These are phyloP conservation scores for Phalacrocorax brasilianus DNA, from an alignment of 2,113 vertebrate species.

Conservation along the genomic window DNA sequence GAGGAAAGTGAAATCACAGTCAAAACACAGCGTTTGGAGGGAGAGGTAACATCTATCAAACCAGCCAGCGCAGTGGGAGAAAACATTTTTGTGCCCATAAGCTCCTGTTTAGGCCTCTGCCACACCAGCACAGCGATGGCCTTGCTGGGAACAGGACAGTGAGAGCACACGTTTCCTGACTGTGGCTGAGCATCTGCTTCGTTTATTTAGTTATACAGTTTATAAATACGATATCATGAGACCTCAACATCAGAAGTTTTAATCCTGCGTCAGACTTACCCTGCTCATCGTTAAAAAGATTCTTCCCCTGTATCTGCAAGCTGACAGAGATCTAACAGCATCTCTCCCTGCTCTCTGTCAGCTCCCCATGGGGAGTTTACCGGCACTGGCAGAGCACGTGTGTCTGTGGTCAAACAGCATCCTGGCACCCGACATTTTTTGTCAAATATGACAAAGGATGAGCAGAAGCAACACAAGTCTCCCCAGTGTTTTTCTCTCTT, in stretches of 20 bases:
- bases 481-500: not conserved
- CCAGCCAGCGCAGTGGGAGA: rapidly evolving
- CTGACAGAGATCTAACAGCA: not conserved
- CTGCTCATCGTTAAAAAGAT: not conserved
- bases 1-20: not conserved
- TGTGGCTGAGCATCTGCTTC: not conserved
- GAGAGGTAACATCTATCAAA: not conserved
- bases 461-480: not conserved
- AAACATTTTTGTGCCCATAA: rapidly evolving
- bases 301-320: not conserved
- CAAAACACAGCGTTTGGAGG: not conserved
- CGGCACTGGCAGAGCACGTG: not conserved
- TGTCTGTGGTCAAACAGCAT: not conserved
- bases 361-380: rapidly evolving
- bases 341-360: rapidly evolving
- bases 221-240: not conserved
- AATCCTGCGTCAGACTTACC: not conserved
- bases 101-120: not conserved
- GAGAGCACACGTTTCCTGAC: not conserved
- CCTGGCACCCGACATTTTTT: rapidly evolving
- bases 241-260: not conserved
- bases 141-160: rapidly evolving
- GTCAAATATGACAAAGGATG: not conserved
- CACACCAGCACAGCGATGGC: not conserved
- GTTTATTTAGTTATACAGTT: not conserved